Evolutionary conservation across 2,888 invertebrate genomes (phyloP).

Genomic region (Endomychus coccineus): DNA sequence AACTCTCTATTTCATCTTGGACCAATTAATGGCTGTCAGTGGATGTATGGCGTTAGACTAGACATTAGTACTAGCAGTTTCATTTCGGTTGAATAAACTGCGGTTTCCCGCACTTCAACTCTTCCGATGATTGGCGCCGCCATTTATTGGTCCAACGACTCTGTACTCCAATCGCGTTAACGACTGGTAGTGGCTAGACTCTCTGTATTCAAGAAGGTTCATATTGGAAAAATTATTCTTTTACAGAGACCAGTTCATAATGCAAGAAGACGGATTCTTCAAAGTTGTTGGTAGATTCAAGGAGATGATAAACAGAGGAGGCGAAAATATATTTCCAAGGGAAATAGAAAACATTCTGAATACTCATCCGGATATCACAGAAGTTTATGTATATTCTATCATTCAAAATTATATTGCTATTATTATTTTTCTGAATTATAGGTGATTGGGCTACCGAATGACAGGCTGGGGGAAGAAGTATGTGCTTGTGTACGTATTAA

Average conservation of each 20-base stretch:
- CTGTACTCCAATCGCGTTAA: too few species aligned
- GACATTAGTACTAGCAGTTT: too few species aligned
- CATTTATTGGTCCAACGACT: too few species aligned
- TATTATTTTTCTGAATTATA: conserved; percentile 32
- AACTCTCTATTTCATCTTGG: too few species aligned
- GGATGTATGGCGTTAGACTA: too few species aligned
- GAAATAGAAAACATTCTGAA: conserved; percentile 74
- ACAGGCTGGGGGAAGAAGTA: conserved; percentile 70
- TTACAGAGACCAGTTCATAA: conserved; percentile 60
- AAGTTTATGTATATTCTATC: conserved; percentile 59
- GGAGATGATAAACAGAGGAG: conserved; percentile 73
- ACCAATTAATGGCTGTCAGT: too few species aligned
- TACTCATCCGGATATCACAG: conserved; percentile 64
- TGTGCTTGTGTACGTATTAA: conserved; percentile 59
- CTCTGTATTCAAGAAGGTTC: too few species aligned
- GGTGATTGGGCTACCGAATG: conserved; percentile 69
- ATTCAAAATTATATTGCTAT: neutral
- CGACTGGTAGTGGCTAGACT: too few species aligned
- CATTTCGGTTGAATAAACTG: too few species aligned
- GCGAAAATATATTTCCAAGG: conserved; percentile 77
- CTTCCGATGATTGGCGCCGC: too few species aligned
- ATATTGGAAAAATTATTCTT: too few species aligned
- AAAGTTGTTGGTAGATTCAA: conserved; percentile 65
- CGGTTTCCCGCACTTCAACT: too few species aligned
- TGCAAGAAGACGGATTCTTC: conserved; percentile 64